These are phyloP conservation scores for Climacteris rufus DNA, from an alignment of 2,113 vertebrate genomes.

Conservation along the genomic window DNA sequence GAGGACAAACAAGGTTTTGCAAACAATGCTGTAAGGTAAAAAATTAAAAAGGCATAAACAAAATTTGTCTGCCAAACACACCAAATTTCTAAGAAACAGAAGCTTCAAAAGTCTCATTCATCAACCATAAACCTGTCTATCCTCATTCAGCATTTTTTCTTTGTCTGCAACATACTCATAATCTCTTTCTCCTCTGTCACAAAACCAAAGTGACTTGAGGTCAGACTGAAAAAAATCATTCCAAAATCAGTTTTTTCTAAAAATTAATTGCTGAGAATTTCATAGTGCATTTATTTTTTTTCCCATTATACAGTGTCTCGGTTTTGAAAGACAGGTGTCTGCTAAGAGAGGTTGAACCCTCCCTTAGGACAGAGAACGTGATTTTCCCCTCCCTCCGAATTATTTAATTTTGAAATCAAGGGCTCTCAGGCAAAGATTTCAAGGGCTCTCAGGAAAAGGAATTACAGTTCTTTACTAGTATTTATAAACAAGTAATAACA, in stretches of 20 bases:
- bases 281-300: too few relatives aligned
- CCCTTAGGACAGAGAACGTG: too few relatives aligned
- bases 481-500: too few relatives aligned
- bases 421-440: too few relatives aligned
- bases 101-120: neutral
- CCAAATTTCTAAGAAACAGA: neutral
- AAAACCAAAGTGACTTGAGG: neutral
- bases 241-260: neutral
- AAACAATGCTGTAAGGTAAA: neutral
- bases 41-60: neutral
- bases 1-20: neutral
- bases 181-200: neutral
- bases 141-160: neutral
- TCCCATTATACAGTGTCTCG: too few relatives aligned
- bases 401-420: too few relatives aligned
- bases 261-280: neutral
- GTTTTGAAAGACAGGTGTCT: too few relatives aligned
- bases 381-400: too few relatives aligned
- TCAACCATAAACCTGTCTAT: neutral
- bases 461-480: too few relatives aligned
- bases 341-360: too few relatives aligned
- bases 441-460: too few relatives aligned
- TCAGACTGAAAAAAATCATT: neutral
- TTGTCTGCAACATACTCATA: neutral
- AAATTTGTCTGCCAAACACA: neutral